Evolutionary conservation across 2,113 vertebrate species (phyloP).

Genomic region (Lepus timidus): DNA sequence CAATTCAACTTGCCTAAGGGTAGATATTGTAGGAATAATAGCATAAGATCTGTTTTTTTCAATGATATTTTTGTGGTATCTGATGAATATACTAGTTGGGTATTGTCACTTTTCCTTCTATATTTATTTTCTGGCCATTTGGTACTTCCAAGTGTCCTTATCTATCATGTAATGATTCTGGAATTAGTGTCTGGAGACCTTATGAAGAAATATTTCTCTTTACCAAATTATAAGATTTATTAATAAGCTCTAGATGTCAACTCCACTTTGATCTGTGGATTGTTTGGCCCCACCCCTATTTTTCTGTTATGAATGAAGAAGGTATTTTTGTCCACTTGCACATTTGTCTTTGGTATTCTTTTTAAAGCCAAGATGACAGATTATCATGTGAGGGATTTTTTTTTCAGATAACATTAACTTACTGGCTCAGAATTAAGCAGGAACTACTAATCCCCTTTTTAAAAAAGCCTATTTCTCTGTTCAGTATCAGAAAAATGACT

Average conservation of each 20-base stretch:
- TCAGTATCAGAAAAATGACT: conserved; percentile 79
- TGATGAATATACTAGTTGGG: conserved; percentile 70
- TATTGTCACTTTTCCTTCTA: conserved; percentile 34
- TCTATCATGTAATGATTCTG: conserved; percentile 78
- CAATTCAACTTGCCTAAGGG: conserved; percentile 74
- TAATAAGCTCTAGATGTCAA: conserved; percentile 85
- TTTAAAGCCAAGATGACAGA: conserved; percentile 84
- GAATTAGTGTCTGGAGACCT: conserved; percentile 80
- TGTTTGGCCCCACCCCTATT: conserved; percentile 56
- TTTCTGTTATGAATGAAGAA: conserved; percentile 77
- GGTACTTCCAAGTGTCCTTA: conserved; percentile 69
- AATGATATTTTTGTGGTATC: conserved; percentile 54
- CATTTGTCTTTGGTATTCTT: conserved; percentile 82
- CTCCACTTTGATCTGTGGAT: conserved; percentile 83
- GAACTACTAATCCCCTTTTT: conserved; percentile 53
- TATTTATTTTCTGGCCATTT: conserved; percentile 74
- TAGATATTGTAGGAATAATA: conserved; percentile 74
- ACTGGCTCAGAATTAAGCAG: conserved; percentile 77
- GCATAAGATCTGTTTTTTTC: conserved; percentile 34
- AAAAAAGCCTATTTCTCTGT: conserved; percentile 74
- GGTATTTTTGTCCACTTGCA: conserved; percentile 79
- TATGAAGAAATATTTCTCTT: conserved; percentile 81
- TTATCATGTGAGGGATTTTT: conserved; percentile 70
- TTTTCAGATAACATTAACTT: conserved; percentile 80
- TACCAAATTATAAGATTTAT: conserved; percentile 86